These are phyloP conservation scores for Cistogaster globosa DNA, from an alignment of 2,888 invertebrate genomes.

Conservation along the genomic window DNA sequence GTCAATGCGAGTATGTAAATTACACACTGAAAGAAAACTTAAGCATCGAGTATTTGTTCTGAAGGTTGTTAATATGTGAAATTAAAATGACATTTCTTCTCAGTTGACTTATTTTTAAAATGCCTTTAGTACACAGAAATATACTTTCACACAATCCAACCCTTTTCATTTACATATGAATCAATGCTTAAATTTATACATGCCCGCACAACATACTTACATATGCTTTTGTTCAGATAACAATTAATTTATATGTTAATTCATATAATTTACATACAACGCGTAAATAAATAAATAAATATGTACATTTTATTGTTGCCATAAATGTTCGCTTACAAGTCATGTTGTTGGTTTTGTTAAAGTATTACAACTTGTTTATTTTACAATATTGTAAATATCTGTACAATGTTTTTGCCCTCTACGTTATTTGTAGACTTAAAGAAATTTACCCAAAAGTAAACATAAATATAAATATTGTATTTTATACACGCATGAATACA, in stretches of 20 bases:
- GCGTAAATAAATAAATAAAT: conserved; percentile 61
- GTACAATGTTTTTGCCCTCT: background rate
- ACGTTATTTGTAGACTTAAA: conserved; percentile 47
- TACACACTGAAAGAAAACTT: background rate
- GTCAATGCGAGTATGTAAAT: background rate
- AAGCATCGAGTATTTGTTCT: background rate
- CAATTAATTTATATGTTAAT: conserved; percentile 68
- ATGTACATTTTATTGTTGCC: conserved; percentile 18
- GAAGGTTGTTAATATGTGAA: background rate
- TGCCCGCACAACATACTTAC: conserved; percentile 3
- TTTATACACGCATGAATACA: conserved; percentile 10
- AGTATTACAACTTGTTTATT: conserved; percentile 28
- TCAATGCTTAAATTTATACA: background rate
- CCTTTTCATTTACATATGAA: too few species aligned
- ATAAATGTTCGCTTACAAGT: background rate
- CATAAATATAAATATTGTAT: background rate
- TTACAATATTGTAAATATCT: conserved; percentile 22
- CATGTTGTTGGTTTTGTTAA: conserved; percentile 1
- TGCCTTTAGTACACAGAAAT: background rate
- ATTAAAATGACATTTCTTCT: background rate
- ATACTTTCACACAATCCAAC: background rate
- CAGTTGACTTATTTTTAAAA: background rate
- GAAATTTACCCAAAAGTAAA: conserved; percentile 53
- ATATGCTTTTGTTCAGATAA: conserved; percentile 59
- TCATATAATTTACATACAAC: conserved; percentile 52